phyloP scores from a whole-genome alignment of 2,797 vertebrate genomes.

The Phalloptychus januarius region DNA sequence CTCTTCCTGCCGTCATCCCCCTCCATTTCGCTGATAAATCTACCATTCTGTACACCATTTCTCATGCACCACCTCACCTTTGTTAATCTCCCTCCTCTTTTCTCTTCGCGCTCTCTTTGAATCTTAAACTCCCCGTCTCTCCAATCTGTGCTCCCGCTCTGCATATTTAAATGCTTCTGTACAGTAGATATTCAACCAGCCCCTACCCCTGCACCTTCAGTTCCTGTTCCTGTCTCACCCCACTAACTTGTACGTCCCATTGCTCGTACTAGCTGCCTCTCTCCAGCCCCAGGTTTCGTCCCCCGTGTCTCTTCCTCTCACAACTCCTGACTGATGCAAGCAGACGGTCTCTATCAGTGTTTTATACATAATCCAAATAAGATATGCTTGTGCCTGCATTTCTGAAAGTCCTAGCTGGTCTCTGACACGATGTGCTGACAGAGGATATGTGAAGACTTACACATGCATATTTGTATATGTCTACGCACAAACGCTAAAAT shows the following conservation, averaged over 20 bases:
- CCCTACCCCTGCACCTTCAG: conserved; percentile 17
- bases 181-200: conserved; percentile 22
- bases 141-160: conserved; percentile 43
- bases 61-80: conserved; percentile 66
- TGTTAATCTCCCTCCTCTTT: conserved; percentile 61
- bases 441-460: conserved; percentile 43
- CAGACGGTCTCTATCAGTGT: conserved; percentile 74
- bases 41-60: conserved; percentile 47
- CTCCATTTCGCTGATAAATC: conserved; percentile 54
- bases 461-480: conserved; percentile 24
- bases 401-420: conserved; percentile 69
- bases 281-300: conserved; percentile 3
- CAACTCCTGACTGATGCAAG: conserved; percentile 67
- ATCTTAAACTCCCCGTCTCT: conserved; percentile 55
- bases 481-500: conserved; percentile 15
- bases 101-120: conserved; percentile 43
- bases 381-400: conserved; percentile 79
- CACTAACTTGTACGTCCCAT: conserved; percentile 27
- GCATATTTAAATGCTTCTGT: conserved; percentile 57
- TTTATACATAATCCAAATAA: conserved; percentile 81
- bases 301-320: conserved; percentile 23
- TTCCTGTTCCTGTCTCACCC: conserved; percentile 18
- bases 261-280: conserved; percentile 5
- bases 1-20: conserved; percentile 33
- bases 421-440: conserved; percentile 73